Evolutionary conservation across 2,113 vertebrate species (phyloP).

Genomic region (Jacana jacana): DNA sequence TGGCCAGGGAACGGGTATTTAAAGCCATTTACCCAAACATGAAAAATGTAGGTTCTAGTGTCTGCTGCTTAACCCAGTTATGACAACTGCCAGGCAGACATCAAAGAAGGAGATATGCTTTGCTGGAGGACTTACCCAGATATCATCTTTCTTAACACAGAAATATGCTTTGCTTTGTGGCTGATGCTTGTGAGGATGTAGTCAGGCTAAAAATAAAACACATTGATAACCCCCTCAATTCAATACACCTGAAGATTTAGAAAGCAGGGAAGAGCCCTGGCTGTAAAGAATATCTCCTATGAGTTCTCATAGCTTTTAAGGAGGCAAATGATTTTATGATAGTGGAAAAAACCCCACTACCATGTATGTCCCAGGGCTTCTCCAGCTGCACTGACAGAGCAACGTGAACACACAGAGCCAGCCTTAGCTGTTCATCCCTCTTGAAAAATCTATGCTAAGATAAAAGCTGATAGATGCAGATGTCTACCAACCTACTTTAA

Average conservation of each 20-base stretch:
- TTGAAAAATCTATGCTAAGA: background rate
- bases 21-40: background rate
- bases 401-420: background rate
- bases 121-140: background rate
- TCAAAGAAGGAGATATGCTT: conserved; percentile 18
- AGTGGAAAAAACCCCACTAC: background rate
- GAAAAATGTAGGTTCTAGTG: conserved; percentile 6
- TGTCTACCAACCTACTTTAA: background rate
- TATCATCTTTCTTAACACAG: background rate
- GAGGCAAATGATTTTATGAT: too few relatives aligned
- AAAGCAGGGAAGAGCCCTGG: background rate
- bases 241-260: background rate
- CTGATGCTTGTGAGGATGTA: conserved; percentile 38
- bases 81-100: conserved; percentile 32
- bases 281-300: background rate
- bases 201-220: conserved; percentile 42
- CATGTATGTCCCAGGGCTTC: background rate
- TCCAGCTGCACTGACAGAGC: background rate
- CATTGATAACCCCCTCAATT: background rate
- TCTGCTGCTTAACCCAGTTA: conserved; percentile 46
- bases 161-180: background rate
- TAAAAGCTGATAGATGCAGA: background rate
- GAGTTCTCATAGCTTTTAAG: background rate
- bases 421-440: background rate
- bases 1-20: background rate